Evolutionary conservation across 2,797 vertebrate genomes (phyloP).

Genomic region (Cyclura pinguis): DNA sequence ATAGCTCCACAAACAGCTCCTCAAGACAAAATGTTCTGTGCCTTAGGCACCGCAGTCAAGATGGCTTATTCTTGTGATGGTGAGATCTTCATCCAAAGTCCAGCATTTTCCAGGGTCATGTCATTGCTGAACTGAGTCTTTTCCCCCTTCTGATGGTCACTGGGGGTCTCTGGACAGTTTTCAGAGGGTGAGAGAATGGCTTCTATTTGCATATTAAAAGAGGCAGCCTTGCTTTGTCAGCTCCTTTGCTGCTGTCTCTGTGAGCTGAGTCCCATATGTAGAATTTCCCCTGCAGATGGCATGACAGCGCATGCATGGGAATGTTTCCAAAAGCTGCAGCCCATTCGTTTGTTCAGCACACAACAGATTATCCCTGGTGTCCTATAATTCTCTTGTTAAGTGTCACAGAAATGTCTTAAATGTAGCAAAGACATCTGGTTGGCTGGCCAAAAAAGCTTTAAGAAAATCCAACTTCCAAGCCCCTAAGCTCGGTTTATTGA

Average conservation of each 20-base stretch:
- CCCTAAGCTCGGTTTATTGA: conserved; percentile 46
- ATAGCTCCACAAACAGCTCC: background rate
- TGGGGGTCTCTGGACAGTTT: conserved; percentile 80
- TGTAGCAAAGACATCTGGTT: conserved; percentile 73
- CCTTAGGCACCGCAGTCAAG: conserved; percentile 83
- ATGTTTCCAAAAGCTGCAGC: conserved; percentile 70
- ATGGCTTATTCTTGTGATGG: conserved; percentile 78
- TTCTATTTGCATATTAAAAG: conserved; percentile 88
- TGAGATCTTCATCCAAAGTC: conserved; percentile 80
- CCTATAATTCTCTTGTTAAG: conserved; percentile 69
- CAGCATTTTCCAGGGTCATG: conserved; percentile 67
- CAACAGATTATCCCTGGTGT: conserved; percentile 61
- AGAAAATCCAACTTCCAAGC: conserved; percentile 32
- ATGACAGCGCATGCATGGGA: conserved; percentile 67
- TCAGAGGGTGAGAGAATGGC: conserved; percentile 85
- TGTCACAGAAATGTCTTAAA: conserved; percentile 64
- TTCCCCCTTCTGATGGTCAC: conserved; percentile 71
- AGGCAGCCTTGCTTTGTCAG: conserved; percentile 82
- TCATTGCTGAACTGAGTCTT: conserved; percentile 57
- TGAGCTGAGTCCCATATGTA: conserved; percentile 66
- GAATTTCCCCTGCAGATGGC: conserved; percentile 73
- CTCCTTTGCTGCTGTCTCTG: conserved; percentile 74
- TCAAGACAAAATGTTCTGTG: conserved; percentile 71
- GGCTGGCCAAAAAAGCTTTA: conserved; percentile 65
- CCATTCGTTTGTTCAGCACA: conserved; percentile 73